These are phyloP conservation scores for Cataglyphis hispanica DNA, from an alignment of 1,140 invertebrate species.

Conservation along the genomic window DNA sequence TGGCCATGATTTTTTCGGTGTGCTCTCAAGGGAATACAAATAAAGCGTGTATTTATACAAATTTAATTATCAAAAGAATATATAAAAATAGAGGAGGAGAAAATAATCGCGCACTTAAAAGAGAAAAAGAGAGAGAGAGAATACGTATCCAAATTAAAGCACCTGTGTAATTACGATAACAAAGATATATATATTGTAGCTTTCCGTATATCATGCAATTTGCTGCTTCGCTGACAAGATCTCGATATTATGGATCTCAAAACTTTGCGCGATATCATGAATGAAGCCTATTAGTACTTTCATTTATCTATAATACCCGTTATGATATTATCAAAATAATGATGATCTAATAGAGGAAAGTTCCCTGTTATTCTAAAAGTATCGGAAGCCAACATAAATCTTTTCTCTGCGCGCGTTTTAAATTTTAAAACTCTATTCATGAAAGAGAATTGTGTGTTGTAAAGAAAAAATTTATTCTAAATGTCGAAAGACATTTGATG, in stretches of 20 bases:
- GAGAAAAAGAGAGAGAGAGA: too few species aligned
- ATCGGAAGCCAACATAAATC: neutral
- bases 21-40: conserved; percentile 10
- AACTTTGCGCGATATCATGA: neutral
- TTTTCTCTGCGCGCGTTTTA: neutral
- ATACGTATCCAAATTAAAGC: conserved; percentile 11
- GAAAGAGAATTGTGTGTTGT: neutral
- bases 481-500: neutral
- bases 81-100: neutral
- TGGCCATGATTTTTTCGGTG: conserved; percentile 61
- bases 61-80: conserved; percentile 44
- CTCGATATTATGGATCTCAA: neutral
- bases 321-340: neutral
- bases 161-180: conserved; percentile 74
- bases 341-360: too few species aligned
- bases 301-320: neutral
- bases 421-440: conserved; percentile 11
- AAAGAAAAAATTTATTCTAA: neutral
- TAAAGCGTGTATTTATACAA: neutral
- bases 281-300: neutral
- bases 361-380: neutral
- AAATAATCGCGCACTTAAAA: neutral
- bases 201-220: conserved; percentile 54
- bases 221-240: neutral
- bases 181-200: conserved; percentile 24